Base-by-base conservation (phyloP, 2,113 vertebrate species). In the Epinephelus moara region DNA sequence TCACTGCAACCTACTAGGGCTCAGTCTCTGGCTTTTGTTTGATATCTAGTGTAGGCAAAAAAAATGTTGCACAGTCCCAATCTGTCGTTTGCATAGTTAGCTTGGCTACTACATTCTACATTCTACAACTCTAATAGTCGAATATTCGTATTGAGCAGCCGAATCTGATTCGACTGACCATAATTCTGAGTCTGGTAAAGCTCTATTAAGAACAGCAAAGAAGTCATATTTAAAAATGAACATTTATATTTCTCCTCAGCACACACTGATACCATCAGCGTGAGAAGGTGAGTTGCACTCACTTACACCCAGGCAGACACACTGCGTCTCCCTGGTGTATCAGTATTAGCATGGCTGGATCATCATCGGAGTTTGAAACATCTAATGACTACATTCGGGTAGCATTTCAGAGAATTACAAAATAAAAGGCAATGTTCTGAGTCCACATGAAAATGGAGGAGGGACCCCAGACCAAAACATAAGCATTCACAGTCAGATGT, bases 341-440 rank as follows among this genome's bases (percentile, higher is more conserved):
- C 93, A 79, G 93, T 94, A 94, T 94, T 94, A 94, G 93, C 93
- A 94, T 94, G 93, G 93, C 92, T 87, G 84, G 0, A 89, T 94
- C 93, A 84, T 94, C 93, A 94, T 70, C 2, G 93, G 93, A 94
- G 93, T 1, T 21, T 13, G 33, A 40, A 64, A 37, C 30, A 27
- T 62, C 13, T 2, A 6, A 42, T 25, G 19, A 37, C 19, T 14
- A 64, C 23, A n/a, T 68, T 25, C 18, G 9, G 4, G 8, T 15
- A 9, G 1, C 21, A 8, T 56, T 62, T 49, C 4, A 49, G 47
- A 49, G 15, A 49, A 49, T n/a, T 25, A 4, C 11, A 15, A 67
- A 6, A 19, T n/a, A 19, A 7, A 53, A 25, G 13, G 2, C 7
- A 6, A 19, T 23, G 21, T 42, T 57, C 6, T 6, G 11, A 6